Percentiles rank a stretch among this genome's conserved stretches.
phyloP scores from a whole-genome alignment of 2,888 invertebrate genomes.

The Xestia ashworthii region DNA sequence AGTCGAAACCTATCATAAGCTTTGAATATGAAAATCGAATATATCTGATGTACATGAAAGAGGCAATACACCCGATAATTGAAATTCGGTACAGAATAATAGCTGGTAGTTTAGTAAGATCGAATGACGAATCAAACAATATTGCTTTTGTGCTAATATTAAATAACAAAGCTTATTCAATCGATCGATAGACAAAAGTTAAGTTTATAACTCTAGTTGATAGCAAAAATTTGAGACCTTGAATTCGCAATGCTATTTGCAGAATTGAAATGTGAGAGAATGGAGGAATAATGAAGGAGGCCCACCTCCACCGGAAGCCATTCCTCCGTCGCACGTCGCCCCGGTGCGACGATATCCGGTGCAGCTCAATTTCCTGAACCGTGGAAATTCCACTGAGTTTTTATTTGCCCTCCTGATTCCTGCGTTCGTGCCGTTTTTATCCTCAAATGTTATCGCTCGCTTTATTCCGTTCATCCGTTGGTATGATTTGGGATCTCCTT shows the following conservation, averaged over 20 bases:
- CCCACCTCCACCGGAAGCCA: slow-evolving; percentile 86
- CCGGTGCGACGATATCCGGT: slow-evolving; percentile 89
- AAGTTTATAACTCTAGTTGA: slow-evolving; percentile 1
- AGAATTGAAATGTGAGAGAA: slow-evolving; percentile 77
- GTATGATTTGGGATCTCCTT: slow-evolving; percentile 64
- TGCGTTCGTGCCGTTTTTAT: slow-evolving; percentile 73
- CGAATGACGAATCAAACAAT: background rate
- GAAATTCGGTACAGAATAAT: slow-evolving; percentile 1
- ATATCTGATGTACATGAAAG: slow-evolving; percentile 6
- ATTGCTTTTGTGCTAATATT: background rate
- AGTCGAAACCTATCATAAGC: slow-evolving; percentile 23
- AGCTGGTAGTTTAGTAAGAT: background rate
- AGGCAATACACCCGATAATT: background rate
- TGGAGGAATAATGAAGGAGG: slow-evolving; percentile 83
- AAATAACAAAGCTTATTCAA: background rate
- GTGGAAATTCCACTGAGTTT: slow-evolving; percentile 82
- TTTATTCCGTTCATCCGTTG: slow-evolving; percentile 56
- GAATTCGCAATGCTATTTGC: slow-evolving; percentile 36
- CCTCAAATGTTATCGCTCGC: slow-evolving; percentile 69
- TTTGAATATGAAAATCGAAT: slow-evolving; percentile 28
- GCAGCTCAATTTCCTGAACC: slow-evolving; percentile 88
- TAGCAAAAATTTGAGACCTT: slow-evolving; percentile 29
- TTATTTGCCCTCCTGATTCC: slow-evolving; percentile 82
- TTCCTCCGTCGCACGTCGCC: slow-evolving; percentile 85
- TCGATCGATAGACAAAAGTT: background rate